These are phyloP conservation scores for Oscheius sp. DNA, from an alignment of 1,140 invertebrate species.

Conservation along the genomic window DNA sequence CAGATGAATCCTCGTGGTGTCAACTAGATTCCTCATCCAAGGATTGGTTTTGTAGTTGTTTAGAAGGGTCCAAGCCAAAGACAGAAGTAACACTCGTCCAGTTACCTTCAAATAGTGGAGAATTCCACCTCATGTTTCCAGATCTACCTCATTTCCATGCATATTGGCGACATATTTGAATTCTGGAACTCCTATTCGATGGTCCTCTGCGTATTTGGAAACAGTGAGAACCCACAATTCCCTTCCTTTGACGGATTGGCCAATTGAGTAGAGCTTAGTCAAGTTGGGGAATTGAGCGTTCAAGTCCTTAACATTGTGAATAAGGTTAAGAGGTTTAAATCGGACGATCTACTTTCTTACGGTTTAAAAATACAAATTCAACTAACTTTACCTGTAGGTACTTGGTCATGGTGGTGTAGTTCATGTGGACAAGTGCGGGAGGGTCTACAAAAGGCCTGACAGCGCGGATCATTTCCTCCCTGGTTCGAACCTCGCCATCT, in stretches of 20 bases:
- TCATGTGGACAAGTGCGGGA: constrained; percentile 7
- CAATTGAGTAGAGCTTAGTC: constrained; percentile 37
- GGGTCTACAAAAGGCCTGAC: constrained; percentile 22
- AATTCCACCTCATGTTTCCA: too few species aligned
- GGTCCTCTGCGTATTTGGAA: constrained; percentile 76
- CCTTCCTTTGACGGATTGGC: constrained; percentile 35
- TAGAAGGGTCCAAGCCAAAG: constrained; percentile 80
- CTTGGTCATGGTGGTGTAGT: constrained; percentile 26
- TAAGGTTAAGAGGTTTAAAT: too few species aligned
- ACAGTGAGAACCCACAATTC: constrained; percentile 74
- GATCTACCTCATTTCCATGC: constrained; percentile 90
- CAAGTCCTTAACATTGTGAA: constrained; percentile 36
- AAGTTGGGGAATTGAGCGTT: constrained; percentile 33
- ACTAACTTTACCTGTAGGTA: constrained; percentile 14
- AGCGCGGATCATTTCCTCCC: constrained; percentile 10
- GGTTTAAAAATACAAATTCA: too few species aligned
- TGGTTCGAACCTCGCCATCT: constrained; percentile 17
- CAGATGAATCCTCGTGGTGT: constrained; percentile 79
- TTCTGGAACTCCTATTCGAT: constrained; percentile 81
- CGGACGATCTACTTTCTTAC: too few species aligned
- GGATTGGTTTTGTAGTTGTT: constrained; percentile 75
- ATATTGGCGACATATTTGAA: constrained; percentile 91
- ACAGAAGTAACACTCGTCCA: constrained; percentile 78
- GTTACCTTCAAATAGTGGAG: constrained; percentile 69
- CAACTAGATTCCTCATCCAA: constrained; percentile 73